These are phyloP conservation scores for Alcis repandata DNA, from an alignment of 2,888 invertebrate species.

Conservation along the genomic window DNA sequence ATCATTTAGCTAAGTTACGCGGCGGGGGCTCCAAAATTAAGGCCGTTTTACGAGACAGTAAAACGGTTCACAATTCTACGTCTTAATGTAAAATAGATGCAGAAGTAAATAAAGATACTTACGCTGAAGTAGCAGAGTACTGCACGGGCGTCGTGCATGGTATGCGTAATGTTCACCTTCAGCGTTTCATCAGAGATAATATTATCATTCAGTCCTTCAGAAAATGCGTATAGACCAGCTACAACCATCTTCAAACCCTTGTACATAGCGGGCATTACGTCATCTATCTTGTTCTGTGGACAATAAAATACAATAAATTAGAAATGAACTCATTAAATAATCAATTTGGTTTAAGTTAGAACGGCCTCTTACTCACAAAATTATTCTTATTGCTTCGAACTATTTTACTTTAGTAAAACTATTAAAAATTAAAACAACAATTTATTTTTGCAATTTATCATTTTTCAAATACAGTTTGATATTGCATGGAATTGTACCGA, in stretches of 20 bases:
- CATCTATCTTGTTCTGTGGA: conserved; percentile 70
- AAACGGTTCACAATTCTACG: too few relatives aligned
- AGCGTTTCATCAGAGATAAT: conserved; percentile 62
- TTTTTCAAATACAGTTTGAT: neutral
- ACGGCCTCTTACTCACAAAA: too few relatives aligned
- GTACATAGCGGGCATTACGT: conserved; percentile 87
- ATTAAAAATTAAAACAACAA: too few relatives aligned
- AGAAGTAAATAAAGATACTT: conserved; percentile 56
- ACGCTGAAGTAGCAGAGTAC: conserved; percentile 90
- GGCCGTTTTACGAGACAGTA: too few relatives aligned
- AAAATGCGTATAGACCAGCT: conserved; percentile 90
- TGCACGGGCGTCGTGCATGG: conserved; percentile 87
- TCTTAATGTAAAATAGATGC: too few relatives aligned
- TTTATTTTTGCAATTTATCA: too few relatives aligned
- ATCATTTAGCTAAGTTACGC: too few relatives aligned
- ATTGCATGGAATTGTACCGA: neutral
- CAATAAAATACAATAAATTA: conserved; percentile 38
- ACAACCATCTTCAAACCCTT: conserved; percentile 90
- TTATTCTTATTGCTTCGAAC: too few relatives aligned
- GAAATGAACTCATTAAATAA: neutral
- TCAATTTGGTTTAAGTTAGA: conserved; percentile 5
- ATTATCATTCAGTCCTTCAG: conserved; percentile 81
- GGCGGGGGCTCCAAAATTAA: too few relatives aligned
- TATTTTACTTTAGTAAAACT: too few relatives aligned
- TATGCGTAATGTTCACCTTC: conserved; percentile 83